Base-by-base conservation (phyloP, 1,140 invertebrate genomes). In the Thalassaphorura encarpata region DNA sequence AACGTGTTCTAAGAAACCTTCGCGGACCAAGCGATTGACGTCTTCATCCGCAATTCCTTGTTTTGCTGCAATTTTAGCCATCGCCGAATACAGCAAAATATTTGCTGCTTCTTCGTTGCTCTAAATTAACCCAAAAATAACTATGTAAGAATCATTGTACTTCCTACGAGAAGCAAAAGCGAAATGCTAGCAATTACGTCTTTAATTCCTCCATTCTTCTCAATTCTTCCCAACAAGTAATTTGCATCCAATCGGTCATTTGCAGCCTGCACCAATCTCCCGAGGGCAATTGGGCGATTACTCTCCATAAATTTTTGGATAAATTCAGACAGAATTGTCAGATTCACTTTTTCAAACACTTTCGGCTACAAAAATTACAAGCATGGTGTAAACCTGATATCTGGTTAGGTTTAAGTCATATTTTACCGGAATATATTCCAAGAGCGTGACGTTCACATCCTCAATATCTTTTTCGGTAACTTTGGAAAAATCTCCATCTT, bases 211-310 rank as follows among this genome's bases (percentile, higher is more conserved):
- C 53, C 53, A 1, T 36, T 33, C 15, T 31, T 5, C 16, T 56
- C 55, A 4, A 62, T 45, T 41, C 55, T 55, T 18, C 55, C 52
- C 19, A 64, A 27, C 0, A 64, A 24, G 2, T 18, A 18, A 24
- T 46, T 48, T 2, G 58, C 15, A 26, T 60, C 55, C 39, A 64
- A 23, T 50, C 61, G 59, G 16, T 54, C 52, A 31, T 41, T 52
- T 31, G 47, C 48, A 21, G 42, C 51, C 18, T 56, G 39, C 45
- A 64, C 46, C 4, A 61, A 24, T 18, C 46, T 33, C 8, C 58
- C 55, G 5, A 64, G n/a, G 15, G 62, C 62, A 28, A 54, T 60
- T 13, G 62, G 58, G 15, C 49, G 40, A 43, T 64, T 64, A 4
- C 16, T 27, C 18, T 54, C 39, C 21, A 64, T 28, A 26, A 64